Conservation (phyloP, 1,140 invertebrate genomes). For the Orchestia grillus region DNA sequence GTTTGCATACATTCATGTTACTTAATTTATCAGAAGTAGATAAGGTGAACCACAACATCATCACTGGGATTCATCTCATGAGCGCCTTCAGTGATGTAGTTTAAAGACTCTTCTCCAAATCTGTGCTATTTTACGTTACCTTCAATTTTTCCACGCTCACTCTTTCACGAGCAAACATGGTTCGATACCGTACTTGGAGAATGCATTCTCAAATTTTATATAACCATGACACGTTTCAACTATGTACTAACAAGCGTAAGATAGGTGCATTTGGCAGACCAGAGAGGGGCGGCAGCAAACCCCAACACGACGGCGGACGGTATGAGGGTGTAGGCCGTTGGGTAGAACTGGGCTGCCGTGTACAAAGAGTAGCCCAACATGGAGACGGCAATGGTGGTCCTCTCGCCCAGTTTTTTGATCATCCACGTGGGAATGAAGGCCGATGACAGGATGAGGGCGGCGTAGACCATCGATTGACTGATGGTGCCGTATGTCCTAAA, state of each 20-base stretch:
- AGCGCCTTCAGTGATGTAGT: too few relatives aligned
- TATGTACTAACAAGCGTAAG: slow-evolving; percentile 82
- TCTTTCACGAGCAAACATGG: background rate
- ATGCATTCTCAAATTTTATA: background rate
- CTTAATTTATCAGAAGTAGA: background rate
- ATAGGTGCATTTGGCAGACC: slow-evolving; percentile 96
- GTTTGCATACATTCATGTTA: background rate
- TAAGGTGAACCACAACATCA: background rate
- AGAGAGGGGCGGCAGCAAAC: slow-evolving; percentile 93
- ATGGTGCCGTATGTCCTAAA: slow-evolving; percentile 78
- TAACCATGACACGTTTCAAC: background rate
- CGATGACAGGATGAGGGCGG: slow-evolving; percentile 88
- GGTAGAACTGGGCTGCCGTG: slow-evolving; percentile 93
- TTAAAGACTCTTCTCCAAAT: background rate
- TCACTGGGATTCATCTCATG: too few relatives aligned
- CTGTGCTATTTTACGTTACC: background rate
- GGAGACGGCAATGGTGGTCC: slow-evolving; percentile 92
- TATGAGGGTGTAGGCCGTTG: slow-evolving; percentile 90
- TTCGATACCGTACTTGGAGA: background rate
- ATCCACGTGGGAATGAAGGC: slow-evolving; percentile 92
- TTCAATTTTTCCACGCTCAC: background rate
- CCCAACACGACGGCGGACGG: slow-evolving; percentile 88
- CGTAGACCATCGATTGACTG: slow-evolving; percentile 88
- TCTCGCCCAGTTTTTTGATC: slow-evolving; percentile 91
- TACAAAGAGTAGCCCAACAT: slow-evolving; percentile 94